These are phyloP conservation scores for Lutjanus campechanus DNA, from an alignment of 2,797 vertebrate genomes.

Conservation along the genomic window DNA sequence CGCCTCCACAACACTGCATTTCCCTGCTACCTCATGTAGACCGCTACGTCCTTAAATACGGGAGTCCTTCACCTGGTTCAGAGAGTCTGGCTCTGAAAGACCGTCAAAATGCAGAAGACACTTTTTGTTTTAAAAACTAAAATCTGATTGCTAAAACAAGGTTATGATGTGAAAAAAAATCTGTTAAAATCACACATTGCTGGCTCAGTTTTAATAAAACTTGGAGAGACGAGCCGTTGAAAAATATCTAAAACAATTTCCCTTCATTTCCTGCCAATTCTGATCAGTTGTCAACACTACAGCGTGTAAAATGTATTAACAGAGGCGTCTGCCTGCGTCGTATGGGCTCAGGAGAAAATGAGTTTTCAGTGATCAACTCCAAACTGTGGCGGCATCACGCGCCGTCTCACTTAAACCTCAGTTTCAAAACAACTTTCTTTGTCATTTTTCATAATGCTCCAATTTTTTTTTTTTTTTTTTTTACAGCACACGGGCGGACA, in stretches of 20 bases:
- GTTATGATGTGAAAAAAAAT: neutral
- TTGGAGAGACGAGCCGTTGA: neutral
- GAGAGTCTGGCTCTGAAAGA: too few relatives aligned
- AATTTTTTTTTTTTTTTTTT: slow-evolving; percentile 31
- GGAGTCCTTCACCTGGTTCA: too few relatives aligned
- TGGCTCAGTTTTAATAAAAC: neutral
- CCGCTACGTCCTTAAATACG: too few relatives aligned
- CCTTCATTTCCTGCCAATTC: neutral
- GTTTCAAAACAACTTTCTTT: slow-evolving; percentile 23
- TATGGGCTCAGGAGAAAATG: neutral
- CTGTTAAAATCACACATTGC: neutral
- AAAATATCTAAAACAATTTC: neutral
- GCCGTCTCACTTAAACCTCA: slow-evolving; percentile 4
- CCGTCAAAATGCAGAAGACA: too few relatives aligned
- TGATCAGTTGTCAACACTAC: neutral
- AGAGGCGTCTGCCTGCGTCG: neutral
- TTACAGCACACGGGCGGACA: slow-evolving; percentile 3
- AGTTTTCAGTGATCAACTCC: slow-evolving; percentile 8
- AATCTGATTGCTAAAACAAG: neutral
- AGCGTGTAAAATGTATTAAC: neutral
- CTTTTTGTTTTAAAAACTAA: too few relatives aligned
- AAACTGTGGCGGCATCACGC: neutral
- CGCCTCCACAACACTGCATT: too few relatives aligned
- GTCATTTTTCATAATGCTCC: slow-evolving; percentile 60
- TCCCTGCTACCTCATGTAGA: too few relatives aligned